A percentile compares a stretch with the other conserved stretches of the same genome.
These are phyloP conservation scores for Ornithoptera alexandrae DNA, from an alignment of 2,888 invertebrate genomes.

Conservation along the genomic window DNA sequence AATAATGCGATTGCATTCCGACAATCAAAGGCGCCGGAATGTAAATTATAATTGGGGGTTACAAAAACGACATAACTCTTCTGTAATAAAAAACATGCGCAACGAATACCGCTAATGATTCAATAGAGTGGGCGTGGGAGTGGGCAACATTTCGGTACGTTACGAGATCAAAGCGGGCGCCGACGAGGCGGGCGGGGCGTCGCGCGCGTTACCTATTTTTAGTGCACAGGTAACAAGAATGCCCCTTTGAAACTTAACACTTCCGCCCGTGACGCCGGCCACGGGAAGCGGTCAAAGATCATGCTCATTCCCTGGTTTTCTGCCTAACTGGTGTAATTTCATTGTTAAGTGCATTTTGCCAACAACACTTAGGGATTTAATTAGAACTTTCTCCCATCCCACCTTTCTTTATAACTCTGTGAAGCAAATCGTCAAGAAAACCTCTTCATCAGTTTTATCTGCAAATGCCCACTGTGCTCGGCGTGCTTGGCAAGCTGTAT, in stretches of 20 bases:
- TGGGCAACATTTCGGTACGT: constrained; percentile 47
- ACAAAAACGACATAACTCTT: constrained; percentile 8
- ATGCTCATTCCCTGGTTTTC: constrained; percentile 4
- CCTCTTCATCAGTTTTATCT: no score
- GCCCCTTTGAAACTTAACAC: constrained; percentile 76
- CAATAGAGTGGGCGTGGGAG: constrained; percentile 27
- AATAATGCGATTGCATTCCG: constrained; percentile 19
- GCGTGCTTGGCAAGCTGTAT: no score
- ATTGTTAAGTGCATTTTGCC: no score
- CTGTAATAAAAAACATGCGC: constrained; percentile 23
- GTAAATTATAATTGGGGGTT: constrained; percentile 16
- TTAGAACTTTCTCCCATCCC: no score
- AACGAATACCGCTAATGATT: constrained; percentile 26
- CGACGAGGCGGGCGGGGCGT: constrained; percentile 51
- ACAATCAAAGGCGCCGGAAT: constrained; percentile 19
- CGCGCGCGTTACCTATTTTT: constrained; percentile 56
- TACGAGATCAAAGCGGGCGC: constrained; percentile 54
- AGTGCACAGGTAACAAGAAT: constrained; percentile 77
- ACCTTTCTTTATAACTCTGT: no score
- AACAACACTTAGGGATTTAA: no score
- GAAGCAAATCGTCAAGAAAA: no score
- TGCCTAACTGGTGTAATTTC: constrained; percentile 34
- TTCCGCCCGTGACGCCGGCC: constrained; percentile 69
- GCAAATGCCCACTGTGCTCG: no score
- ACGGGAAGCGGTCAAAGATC: constrained; percentile 42